Base-by-base conservation (phyloP, 2,113 vertebrate genomes). In the Varanus komodoensis region DNA sequence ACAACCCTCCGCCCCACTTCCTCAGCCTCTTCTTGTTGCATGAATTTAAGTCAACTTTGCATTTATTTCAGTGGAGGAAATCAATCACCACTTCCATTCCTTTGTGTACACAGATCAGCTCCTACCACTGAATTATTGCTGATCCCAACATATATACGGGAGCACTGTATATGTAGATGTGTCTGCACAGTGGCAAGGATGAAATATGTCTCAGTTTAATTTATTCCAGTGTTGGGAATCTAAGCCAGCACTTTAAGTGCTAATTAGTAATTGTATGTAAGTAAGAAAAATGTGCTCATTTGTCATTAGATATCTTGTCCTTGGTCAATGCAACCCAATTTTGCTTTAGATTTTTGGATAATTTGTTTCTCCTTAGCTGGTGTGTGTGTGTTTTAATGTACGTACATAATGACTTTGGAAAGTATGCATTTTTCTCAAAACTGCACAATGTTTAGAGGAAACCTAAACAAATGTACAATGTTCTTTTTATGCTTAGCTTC, bases 401-500 rank as follows among this genome's bases (percentile, higher is more conserved):
- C 64, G 89, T 73, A 32, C 64, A 61, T 81, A 67, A 32, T 84
- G 52, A 91, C 90, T 32, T 91, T 89, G 90, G 61, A 84, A 82
- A 75, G 84, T 90, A 89, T 89, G 95, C 38, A 57, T 67, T 92
- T 92, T 85, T 92, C 32, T 89, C 89, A 57, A 91, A 86, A 29
- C 1, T 0, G 0, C 44, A 93, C 91, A 79, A 34, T 57, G 61
- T 0, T 5, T 84, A 11, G n/a, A 8, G 81, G 50, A 67, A 86
- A 86, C 4, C 50, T 0, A 71, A 82, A 61, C 61, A 75, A 71
- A n/a, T 87, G 87, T 89, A 9, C 69, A 3, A 82, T 75, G 78
- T 8, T 50, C 21, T 94, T 77, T 25, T 89, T 68, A 86, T 0
- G 64, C 32, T 32, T 89, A 52, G 44, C 74, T 50, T 29, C 7